These are phyloP conservation scores for Salminus brasiliensis DNA, from an alignment of 2,113 vertebrate genomes.

Conservation along the genomic window DNA sequence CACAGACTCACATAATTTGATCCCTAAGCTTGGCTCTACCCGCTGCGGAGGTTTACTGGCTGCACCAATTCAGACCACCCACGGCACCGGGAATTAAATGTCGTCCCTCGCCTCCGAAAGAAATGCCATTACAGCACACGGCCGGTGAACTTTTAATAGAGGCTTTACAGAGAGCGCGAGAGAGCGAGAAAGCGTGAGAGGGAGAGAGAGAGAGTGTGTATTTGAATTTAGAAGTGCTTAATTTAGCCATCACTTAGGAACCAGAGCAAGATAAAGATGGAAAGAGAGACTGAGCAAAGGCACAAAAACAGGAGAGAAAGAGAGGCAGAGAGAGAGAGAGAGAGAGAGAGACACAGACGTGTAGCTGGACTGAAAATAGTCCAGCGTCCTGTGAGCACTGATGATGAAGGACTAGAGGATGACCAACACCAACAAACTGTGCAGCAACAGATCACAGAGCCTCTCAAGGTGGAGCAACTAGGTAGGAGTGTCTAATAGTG, in stretches of 20 bases:
- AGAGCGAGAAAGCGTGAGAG: too few relatives aligned
- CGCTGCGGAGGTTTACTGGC: background rate
- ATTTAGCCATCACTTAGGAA: too few relatives aligned
- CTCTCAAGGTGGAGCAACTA: too few relatives aligned
- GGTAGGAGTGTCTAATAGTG: too few relatives aligned
- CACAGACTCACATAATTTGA: background rate
- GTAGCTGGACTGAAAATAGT: too few relatives aligned
- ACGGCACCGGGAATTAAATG: background rate
- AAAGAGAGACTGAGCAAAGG: background rate
- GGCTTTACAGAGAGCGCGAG: background rate
- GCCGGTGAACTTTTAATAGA: background rate
- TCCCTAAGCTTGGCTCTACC: background rate
- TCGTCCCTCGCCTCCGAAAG: background rate
- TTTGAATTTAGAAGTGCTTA: background rate
- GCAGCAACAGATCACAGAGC: too few relatives aligned
- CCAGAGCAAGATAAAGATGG: background rate
- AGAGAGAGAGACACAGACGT: conserved; percentile 5
- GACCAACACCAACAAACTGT: too few relatives aligned
- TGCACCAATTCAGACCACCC: background rate
- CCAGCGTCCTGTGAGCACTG: too few relatives aligned
- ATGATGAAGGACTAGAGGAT: too few relatives aligned
- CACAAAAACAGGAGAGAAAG: conserved; percentile 7
- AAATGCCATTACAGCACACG: background rate
- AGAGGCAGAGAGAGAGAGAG: background rate
- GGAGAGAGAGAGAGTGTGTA: background rate